Base-by-base conservation (phyloP, 1,140 invertebrate species). In the Solenopsis fugax region DNA sequence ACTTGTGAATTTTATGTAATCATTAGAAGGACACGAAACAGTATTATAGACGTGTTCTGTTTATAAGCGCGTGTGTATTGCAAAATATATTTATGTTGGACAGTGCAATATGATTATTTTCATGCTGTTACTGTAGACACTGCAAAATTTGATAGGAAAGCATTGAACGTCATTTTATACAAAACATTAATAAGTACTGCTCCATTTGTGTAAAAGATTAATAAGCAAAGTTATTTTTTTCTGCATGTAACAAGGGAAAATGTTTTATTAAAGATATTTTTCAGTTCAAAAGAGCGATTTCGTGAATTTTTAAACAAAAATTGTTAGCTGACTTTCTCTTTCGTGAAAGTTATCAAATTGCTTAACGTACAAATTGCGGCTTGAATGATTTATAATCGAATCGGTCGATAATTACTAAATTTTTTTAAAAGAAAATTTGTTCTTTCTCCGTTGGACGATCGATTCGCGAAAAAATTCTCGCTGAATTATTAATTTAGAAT, bases 1-100 rank as follows among this genome's bases (percentile, higher is more conserved):
- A 13, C 10, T 56, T 16, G 0, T n/a, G 18, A 7, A 21, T 48
- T 60, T 58, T 81, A 21, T 21, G 5, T 45, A 16, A 65, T 29
- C 13, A 9, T 45, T 13, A 52, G 21, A 50, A 77, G 82, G 10
- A 85, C 82, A 85, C 72, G 82, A 77, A 64, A 85, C 34, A 45
- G 16, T 64, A 54, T 54, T 64, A 58, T 77, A 65, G 82, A 78
- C 82, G 82, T 85, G 82, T 85, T 65, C 82, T 64, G 10, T 10
- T 73, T 50, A 13, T 52, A 12, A 48, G 13, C 16, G 2, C 2
- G 12, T 34, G 2, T 4, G n/a, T 48, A 29, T 75, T 73, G 41
- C 67, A 34, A 72, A 9, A 58, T 60, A 58, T 82, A 58, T 73
- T 72, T 71, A n/a, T 45, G 4, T 72, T 45, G 16, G 10, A 45